Evolutionary conservation across 2,888 invertebrate genomes (phyloP), one percentile per base, ranked within the genome.

Genomic region (Agrotis puta): DNA sequence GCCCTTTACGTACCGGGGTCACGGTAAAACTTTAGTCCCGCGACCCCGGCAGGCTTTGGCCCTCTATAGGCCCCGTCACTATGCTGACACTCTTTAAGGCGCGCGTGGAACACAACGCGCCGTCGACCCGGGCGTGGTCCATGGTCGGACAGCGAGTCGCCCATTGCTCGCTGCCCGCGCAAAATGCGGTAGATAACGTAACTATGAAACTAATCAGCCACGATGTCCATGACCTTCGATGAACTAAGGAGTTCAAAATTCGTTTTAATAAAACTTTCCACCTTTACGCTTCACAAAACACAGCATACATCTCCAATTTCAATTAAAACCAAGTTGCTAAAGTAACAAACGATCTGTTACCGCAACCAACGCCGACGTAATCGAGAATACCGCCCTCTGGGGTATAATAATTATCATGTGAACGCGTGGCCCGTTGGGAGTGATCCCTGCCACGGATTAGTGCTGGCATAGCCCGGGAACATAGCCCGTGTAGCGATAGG

Each of bases 371-470:
- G 84, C 85, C 85, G 71, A 70, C 70, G 81, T 86, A 88, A 89
- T 88, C 85, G 81, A 84, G 83, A 82, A 83, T 85, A 71, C 75
- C 70, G 69, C 79, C 71, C 80, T 64, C 73, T 74, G 69, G 79
- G 84, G 84, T 84, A 85, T 90, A 89, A 91, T 90, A 88, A 90
- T 91, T 88, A 88, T 89, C 87, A 87, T 85, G 87, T 87, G 88
- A 86, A 85, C 89, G 82, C 74, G 82, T 77, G 75, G 85, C 89
- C 91, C 87, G 66, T 64, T 82, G 87, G 88, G 85, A 79, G 82
- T 80, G 81, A 84, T 84, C 79, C 74, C 80, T 81, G 77, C 81
- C 69, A 73, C 83, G 89, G 88, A 91, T 92, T 90, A 90, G 89
- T 83, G 78, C 82, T 79, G 87, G 80, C 79, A 88, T 87, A 86